Conservation (phyloP, 2,888 invertebrate species). For the Villa cingulata region DNA sequence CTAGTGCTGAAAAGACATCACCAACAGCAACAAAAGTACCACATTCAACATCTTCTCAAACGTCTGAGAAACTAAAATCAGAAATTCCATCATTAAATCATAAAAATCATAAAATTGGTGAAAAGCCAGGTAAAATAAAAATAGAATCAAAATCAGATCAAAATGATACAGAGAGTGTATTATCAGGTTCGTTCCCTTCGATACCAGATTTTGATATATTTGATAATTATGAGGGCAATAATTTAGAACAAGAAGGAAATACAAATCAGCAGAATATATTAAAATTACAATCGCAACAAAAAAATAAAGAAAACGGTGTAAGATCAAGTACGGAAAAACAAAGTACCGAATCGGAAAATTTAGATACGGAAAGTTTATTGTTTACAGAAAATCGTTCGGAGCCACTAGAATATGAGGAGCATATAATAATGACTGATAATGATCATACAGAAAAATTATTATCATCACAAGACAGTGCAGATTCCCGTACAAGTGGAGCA, state of each 20-base stretch:
- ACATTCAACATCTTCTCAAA: background rate
- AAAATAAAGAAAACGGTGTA: background rate
- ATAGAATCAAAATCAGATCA: no score
- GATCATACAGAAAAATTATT: background rate
- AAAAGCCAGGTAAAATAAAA: background rate
- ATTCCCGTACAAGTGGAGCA: background rate
- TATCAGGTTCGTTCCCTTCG: background rate
- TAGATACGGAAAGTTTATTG: background rate
- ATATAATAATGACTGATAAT: background rate
- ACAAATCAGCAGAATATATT: background rate
- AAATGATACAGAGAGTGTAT: background rate
- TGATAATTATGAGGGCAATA: background rate
- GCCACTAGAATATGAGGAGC: background rate
- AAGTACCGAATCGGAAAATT: no score
- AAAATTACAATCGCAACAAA: background rate
- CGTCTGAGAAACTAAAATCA: background rate
- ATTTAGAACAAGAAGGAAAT: background rate
- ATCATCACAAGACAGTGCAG: no score
- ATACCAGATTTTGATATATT: background rate
- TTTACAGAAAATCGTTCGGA: conserved; percentile 2
- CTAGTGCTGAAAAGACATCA: no score
- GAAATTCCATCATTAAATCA: background rate
- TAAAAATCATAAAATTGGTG: background rate
- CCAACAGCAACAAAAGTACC: background rate
- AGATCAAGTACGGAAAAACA: background rate